Conservation (phyloP, 2,797 vertebrate species). For the Mus spretus region DNA sequence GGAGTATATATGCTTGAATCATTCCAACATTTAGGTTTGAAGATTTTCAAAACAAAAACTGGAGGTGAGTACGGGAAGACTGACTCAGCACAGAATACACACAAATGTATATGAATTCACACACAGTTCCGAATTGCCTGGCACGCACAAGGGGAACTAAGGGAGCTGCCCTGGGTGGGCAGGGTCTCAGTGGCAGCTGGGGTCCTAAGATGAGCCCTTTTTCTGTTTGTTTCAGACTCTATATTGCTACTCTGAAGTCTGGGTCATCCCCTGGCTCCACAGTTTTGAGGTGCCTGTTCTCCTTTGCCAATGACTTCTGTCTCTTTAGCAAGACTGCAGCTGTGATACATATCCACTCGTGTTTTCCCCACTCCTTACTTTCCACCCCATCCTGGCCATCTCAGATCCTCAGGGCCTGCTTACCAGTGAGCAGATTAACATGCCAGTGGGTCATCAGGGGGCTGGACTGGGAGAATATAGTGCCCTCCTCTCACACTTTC, state of each 20-base stretch:
- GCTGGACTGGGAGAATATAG: not conserved
- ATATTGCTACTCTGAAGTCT: constrained; percentile 92
- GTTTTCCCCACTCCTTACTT: no score
- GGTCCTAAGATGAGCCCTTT: not conserved
- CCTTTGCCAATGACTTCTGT: constrained; percentile 85
- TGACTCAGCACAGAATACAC: not conserved
- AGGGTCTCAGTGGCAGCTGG: not conserved
- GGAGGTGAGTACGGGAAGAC: not conserved
- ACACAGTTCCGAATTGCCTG: not conserved
- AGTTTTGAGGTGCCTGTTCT: constrained; percentile 82
- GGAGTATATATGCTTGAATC: not conserved
- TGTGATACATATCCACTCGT: not conserved
- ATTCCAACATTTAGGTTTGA: constrained; percentile 4
- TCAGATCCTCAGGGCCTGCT: not conserved
- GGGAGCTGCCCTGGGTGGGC: not conserved
- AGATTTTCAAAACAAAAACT: not conserved
- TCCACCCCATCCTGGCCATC: not conserved
- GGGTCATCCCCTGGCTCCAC: constrained; percentile 91
- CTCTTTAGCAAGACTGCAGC: not conserved
- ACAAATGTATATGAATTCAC: not conserved
- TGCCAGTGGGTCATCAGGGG: not conserved
- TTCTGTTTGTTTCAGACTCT: constrained; percentile 89
- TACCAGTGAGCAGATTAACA: not conserved
- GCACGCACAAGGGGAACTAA: not conserved
- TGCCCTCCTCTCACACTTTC: not conserved